Base-by-base conservation (phyloP, 2,888 invertebrate genomes). In the Linyphia triangularis region DNA sequence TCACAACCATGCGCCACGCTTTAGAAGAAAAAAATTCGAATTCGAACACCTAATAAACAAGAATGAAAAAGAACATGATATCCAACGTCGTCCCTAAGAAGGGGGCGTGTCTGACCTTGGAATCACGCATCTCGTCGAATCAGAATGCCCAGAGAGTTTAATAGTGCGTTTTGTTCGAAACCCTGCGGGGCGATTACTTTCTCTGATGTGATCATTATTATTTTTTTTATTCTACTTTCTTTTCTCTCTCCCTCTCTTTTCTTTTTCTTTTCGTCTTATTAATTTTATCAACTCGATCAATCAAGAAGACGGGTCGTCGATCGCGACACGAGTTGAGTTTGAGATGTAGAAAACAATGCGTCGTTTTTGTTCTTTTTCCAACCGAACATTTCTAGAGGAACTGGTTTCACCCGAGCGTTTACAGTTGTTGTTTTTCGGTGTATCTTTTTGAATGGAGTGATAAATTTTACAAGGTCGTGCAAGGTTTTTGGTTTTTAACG, bases 211-310 rank as follows among this genome's bases (percentile, higher is more conserved):
- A n/a, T 16, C 28, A 57, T 28, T 69, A 37, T 63, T 84, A 65
- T 77, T 77, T 16, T 28, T 33, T 65, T 67, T 72, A 37, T 19
- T 10, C 24, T 59, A 22, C 33, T 13, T 37, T n/a, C 30, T 28
- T 67, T 19, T 37, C 57, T 81, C 59, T 30, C 33, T 37, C 40
- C 28, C 69, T 67, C 5, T 7, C 9, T 26, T 33, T 24, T 19
- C 51, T 77, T 33, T 69, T 72, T 73, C 37, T 26, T n/a, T 65
- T 51, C 65, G 40, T 73, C 73, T 84, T 84, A 84, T 84, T 84
- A 84, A 84, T 84, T 84, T 84, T 84, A 77, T 75, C 84, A 69
- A 61, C 57, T 59, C 73, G 84, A 84, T 84, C 83, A 63, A 63
- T 73, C 69, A 72, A 81, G 43, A 33, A 63, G 9, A 65, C 30